These are phyloP conservation scores for Nesoenas mayeri DNA, from an alignment of 2,113 vertebrate species.

Conservation along the genomic window DNA sequence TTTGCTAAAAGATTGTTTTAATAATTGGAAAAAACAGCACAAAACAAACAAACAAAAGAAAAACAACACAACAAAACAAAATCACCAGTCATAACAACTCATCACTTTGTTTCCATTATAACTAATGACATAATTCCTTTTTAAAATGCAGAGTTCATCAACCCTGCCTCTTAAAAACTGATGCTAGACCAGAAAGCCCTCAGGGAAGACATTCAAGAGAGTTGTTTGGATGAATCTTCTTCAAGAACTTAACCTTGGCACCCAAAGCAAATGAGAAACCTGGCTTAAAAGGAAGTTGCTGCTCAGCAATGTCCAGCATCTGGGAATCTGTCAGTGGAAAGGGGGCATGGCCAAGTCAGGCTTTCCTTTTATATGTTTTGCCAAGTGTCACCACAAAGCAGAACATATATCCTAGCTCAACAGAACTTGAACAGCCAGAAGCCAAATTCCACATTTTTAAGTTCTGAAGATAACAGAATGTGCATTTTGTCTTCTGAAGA, in stretches of 20 bases:
- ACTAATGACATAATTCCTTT: not conserved
- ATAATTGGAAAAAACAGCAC: not conserved
- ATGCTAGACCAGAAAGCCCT: not conserved
- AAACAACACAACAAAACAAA: not conserved
- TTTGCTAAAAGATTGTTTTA: not conserved
- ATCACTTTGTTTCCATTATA: not conserved
- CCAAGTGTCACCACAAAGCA: not conserved
- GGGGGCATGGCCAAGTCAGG: not conserved
- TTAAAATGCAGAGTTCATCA: not conserved
- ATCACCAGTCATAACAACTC: not conserved
- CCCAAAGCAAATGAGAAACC: not conserved
- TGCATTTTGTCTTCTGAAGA: not conserved
- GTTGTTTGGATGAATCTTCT: conserved; percentile 6
- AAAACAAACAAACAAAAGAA: not conserved
- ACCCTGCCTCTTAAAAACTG: not conserved
- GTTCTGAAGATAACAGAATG: not conserved
- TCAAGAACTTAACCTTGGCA: conserved; percentile 12
- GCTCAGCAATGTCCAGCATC: not conserved
- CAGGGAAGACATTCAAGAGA: not conserved
- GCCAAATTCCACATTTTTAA: not conserved
- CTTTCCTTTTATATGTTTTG: not conserved
- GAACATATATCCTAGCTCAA: not conserved
- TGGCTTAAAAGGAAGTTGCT: not conserved
- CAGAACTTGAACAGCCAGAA: not conserved
- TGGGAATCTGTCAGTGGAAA: not conserved